These are phyloP conservation scores for Pyrrhosoma nymphula DNA, from an alignment of 2,888 invertebrate genomes.

Conservation along the genomic window DNA sequence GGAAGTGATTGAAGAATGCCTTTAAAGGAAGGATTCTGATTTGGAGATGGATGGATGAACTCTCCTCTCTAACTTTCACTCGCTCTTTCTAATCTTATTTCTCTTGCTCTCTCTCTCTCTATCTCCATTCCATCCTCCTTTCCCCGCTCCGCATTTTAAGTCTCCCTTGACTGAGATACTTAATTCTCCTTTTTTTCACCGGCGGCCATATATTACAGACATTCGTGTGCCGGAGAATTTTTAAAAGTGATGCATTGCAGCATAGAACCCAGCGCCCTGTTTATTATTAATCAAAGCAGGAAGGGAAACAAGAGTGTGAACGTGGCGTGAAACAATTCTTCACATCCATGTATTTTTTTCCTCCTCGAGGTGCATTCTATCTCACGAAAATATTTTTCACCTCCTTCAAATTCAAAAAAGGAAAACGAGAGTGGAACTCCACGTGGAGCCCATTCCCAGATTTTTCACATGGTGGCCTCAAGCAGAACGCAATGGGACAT, in stretches of 20 bases:
- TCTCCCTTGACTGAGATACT: background rate
- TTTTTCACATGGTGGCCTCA: background rate
- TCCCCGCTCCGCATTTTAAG: slow-evolving; percentile 10
- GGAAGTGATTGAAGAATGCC: background rate
- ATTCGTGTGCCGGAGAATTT: background rate
- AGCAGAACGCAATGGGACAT: too few species aligned
- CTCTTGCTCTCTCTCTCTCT: background rate
- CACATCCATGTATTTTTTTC: background rate
- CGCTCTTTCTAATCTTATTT: background rate
- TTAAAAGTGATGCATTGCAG: background rate
- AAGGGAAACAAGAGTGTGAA: background rate
- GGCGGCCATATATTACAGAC: background rate
- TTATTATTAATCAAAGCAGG: background rate
- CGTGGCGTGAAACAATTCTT: background rate
- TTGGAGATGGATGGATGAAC: background rate
- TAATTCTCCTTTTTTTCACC: background rate
- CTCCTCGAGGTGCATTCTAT: background rate
- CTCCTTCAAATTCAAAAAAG: background rate
- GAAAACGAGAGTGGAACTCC: background rate
- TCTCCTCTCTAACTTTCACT: background rate
- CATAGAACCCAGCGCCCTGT: background rate
- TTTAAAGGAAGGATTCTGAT: background rate
- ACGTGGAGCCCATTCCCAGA: background rate
- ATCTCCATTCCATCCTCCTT: background rate
- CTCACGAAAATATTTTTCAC: background rate